Evolutionary conservation across 2,888 invertebrate genomes (phyloP), one percentile per base, ranked within the genome.

Genomic region (Elaeidobius kamerunicus): DNA sequence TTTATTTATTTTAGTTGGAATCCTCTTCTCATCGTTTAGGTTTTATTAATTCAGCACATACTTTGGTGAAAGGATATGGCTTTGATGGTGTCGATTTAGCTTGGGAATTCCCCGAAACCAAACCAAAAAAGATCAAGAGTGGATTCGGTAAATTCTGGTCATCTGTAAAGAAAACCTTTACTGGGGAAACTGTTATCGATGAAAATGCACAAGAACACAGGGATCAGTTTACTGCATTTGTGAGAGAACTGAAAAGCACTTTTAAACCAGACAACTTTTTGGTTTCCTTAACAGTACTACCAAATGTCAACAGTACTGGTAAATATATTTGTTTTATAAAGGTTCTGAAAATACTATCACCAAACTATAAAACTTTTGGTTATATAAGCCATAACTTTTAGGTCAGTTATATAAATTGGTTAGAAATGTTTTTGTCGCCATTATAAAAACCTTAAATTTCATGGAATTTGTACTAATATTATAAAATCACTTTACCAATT

Each of bases 61-160:
- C 83, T 1, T 63, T 90, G 38, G 73, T 88, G n/a, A 85, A 84
- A 61, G 85, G 52, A 43, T 86, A 89, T 64, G 84, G 85, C 15
- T 93, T 94, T 63, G 92, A 93, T 69, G 93, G 93, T 2, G 75
- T 93, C 18, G 93, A 94, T 69, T 75, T 92, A 18, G 88, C 85
- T 12, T 92, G 91, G 91, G 86, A 91, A 71, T 91, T 91, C 75
- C 85, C 90, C 16, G 82, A 79, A 57, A 79, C 82, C 59, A 87
- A 86, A 70, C 84, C 88, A 11, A 88, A 88, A 78, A 89, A 89
- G 75, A 80, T 88, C 49, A 64, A 65, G 41, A 58, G 55, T 41
- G 64, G 63, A n/a, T 50, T 65, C 36, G 61, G 64, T 63, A 79
- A 80, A 4, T 70, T 88, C 65, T 89, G 88, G 87, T 86, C 88